Conservation (phyloP, 2,113 vertebrate genomes). For the Hassar affinis region DNA sequence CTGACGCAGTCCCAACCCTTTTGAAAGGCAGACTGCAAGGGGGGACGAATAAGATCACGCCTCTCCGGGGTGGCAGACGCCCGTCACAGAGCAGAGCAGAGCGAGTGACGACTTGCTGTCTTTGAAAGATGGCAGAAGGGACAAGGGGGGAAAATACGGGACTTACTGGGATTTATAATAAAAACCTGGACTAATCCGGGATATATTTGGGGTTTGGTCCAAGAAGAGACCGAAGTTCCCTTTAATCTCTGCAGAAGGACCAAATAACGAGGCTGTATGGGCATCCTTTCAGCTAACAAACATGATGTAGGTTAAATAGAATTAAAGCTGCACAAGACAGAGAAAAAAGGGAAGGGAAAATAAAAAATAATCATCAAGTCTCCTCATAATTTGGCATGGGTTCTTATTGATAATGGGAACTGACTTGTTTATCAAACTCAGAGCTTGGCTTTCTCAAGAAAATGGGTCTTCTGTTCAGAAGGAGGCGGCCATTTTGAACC, state of each 20-base stretch:
- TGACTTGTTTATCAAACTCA: neutral
- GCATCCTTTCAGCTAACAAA: conserved; percentile 38
- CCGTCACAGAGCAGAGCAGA: neutral
- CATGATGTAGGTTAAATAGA: conserved; percentile 34
- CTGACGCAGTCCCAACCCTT: conserved; percentile 57
- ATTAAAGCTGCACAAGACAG: conserved; percentile 43
- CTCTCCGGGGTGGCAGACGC: neutral
- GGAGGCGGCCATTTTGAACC: conserved; percentile 39
- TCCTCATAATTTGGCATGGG: conserved; percentile 22
- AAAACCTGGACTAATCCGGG: conserved; percentile 17
- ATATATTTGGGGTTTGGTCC: conserved; percentile 40
- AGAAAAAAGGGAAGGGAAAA: neutral
- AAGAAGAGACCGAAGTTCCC: conserved; percentile 1
- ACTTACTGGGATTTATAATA: conserved; percentile 27
- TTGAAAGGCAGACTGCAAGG: conserved; percentile 39
- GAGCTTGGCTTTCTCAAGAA: neutral
- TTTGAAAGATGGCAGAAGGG: neutral
- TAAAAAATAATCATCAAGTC: neutral
- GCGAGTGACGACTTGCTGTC: neutral
- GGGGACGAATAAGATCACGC: neutral
- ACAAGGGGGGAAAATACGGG: neutral
- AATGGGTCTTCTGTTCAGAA: conserved; percentile 13
- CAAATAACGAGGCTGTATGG: conserved; percentile 27
- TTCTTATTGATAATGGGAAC: conserved; percentile 3
- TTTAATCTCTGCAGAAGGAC: conserved; percentile 6